phyloP scores from a whole-genome alignment of 2,888 invertebrate genomes.

The Dendrolimus pini region DNA sequence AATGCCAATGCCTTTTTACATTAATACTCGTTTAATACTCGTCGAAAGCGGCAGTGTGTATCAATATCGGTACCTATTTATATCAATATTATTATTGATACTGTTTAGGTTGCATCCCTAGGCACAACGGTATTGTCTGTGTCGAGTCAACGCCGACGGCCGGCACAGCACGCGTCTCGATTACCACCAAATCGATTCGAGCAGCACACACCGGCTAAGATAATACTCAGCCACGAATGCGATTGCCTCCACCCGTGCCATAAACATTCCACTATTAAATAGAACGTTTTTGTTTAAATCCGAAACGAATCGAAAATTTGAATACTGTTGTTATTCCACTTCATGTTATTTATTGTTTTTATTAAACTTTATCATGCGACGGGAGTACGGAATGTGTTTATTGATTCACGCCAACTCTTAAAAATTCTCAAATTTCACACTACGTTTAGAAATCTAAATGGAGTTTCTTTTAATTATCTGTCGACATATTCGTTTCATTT shows the following conservation, averaged over 20 bases:
- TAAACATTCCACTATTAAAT: constrained; percentile 64
- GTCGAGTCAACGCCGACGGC: constrained; percentile 18
- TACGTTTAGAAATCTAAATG: constrained; percentile 30
- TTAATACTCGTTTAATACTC: too few species aligned
- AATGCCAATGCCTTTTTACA: too few species aligned
- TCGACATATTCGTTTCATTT: constrained; percentile 1
- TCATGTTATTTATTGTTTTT: constrained; percentile 62
- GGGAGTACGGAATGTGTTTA: constrained; percentile 61
- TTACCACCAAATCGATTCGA: constrained; percentile 61
- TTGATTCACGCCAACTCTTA: constrained; percentile 58
- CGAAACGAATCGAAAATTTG: constrained; percentile 69
- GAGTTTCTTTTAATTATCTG: constrained; percentile 3
- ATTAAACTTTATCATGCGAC: constrained; percentile 62
- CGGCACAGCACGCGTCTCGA: constrained; percentile 53
- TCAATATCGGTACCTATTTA: too few species aligned
- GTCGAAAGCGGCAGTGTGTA: too few species aligned
- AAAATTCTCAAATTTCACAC: constrained; percentile 49
- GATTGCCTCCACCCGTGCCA: constrained; percentile 48
- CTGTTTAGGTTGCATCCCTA: neutral
- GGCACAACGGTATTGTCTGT: constrained; percentile 17
- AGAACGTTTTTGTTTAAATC: constrained; percentile 75
- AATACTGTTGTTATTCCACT: constrained; percentile 66
- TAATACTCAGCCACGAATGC: constrained; percentile 4
- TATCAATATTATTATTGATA: too few species aligned
- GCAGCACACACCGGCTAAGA: constrained; percentile 31